Base-by-base conservation (phyloP, 2,113 vertebrate species). In the Pseudorectes ferrugineus region DNA sequence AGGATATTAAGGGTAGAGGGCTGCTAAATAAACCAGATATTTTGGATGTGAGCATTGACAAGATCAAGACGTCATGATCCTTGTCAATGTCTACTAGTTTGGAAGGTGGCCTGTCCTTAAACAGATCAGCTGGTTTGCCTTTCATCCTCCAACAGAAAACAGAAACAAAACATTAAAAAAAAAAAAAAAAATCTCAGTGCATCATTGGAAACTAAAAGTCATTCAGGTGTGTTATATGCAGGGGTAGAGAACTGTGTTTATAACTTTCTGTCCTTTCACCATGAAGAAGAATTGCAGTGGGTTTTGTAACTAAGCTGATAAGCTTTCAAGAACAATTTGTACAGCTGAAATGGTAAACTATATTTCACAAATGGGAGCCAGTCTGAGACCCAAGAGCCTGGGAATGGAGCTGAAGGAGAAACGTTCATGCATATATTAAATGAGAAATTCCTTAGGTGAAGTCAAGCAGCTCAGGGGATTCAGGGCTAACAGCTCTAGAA, bases 91-190 rank as follows among this genome's bases (percentile, higher is more conserved):
- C 14, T 66, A 11, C 11, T 7, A 17, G 11, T 36, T 25, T 36
- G 22, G 33, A 68, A 65, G 4, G 11, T 11, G 19, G 1, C 3
- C 1, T 16, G 6, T 75, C 7, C 19, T 54, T 40, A 28, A 49
- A 75, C 17, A 65, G 5, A 24, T 25, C 1, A 3, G 1, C 7
- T 57, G 25, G 0, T 55, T 89, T 63, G 9, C 9, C 6, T 75
- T 63, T 75, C 43, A 40, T 74, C 49, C 20, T 61, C 10, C 4
- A 61, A 55, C n/a, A 62, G 31, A 71, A 87, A 72, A 36, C 4
- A n/a, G 6, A 45, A 75, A 63, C 0, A 23, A 67, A 42, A 5
- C 3, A 25, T 29, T 29, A 4, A 14, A 55, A 11, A 28, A 25
- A 35, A 10, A 3, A 12, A 31, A 52, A 54, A 43, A n/a, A 24